Evolutionary conservation across 2,113 vertebrate genomes (phyloP).

Genomic region (Chinchilla lanigera): DNA sequence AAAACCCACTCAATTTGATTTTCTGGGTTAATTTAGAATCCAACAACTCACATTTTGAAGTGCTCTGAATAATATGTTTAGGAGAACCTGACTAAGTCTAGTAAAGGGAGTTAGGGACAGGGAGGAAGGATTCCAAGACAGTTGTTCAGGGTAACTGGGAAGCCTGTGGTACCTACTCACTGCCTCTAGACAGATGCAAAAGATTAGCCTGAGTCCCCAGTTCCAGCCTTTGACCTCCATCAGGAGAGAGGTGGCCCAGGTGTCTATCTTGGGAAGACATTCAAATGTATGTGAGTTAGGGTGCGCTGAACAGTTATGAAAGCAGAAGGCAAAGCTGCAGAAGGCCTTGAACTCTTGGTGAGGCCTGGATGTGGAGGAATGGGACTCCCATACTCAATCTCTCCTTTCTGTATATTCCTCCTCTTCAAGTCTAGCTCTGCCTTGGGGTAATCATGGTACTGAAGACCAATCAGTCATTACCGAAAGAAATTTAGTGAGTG

Average conservation of each 20-base stretch:
- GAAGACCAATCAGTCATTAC: neutral
- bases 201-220: slow-evolving; percentile 2
- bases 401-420: neutral
- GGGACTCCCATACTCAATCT: neutral
- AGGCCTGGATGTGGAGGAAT: fast-evolving
- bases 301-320: neutral
- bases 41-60: neutral
- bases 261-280: neutral
- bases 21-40: slow-evolving; percentile 5
- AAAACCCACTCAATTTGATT: neutral
- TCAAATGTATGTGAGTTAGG: neutral
- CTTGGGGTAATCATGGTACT: neutral
- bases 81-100: neutral
- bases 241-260: neutral
- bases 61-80: neutral
- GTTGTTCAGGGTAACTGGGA: neutral
- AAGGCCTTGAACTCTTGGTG: too few relatives aligned
- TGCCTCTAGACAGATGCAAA: neutral
- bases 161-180: neutral
- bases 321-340: neutral
- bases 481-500: neutral
- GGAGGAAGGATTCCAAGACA: neutral
- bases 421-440: neutral
- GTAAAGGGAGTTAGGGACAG: neutral
- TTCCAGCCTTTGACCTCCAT: neutral